Conservation (phyloP, 2,888 invertebrate genomes). For the Gibbula magus region DNA sequence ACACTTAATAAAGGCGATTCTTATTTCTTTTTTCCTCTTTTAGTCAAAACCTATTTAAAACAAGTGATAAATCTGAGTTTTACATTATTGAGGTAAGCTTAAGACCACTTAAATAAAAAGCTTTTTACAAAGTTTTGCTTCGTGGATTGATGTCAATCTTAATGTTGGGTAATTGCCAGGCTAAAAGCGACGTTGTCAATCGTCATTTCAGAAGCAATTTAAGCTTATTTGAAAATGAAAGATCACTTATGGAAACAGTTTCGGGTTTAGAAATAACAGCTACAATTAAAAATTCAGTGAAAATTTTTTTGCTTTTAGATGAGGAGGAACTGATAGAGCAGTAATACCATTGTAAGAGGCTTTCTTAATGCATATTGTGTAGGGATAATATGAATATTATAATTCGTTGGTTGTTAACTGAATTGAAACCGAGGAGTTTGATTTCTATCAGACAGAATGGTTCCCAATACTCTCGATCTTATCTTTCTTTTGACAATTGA, state of each 20-base stretch:
- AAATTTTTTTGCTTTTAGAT: neutral
- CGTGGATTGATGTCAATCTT: neutral
- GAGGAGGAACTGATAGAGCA: neutral
- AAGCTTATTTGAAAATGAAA: neutral
- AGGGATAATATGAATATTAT: neutral
- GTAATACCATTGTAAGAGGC: neutral
- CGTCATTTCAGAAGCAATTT: neutral
- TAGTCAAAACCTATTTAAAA: too few relatives aligned
- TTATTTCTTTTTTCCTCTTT: too few relatives aligned
- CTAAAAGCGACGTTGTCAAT: neutral
- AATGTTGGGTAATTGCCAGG: neutral
- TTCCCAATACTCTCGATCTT: neutral
- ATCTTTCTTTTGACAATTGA: neutral
- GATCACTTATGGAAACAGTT: neutral
- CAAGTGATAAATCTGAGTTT: too few relatives aligned
- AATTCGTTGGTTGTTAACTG: neutral
- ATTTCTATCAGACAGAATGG: neutral
- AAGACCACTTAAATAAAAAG: too few relatives aligned
- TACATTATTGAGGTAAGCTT: too few relatives aligned
- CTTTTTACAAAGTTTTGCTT: too few relatives aligned
- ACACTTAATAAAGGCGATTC: too few relatives aligned
- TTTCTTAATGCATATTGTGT: neutral
- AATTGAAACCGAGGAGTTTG: neutral
- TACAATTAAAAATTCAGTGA: neutral
- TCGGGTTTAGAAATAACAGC: conserved; percentile 1